Evolutionary conservation across 2,888 invertebrate genomes (phyloP).

Genomic region (Andrena marginata): DNA sequence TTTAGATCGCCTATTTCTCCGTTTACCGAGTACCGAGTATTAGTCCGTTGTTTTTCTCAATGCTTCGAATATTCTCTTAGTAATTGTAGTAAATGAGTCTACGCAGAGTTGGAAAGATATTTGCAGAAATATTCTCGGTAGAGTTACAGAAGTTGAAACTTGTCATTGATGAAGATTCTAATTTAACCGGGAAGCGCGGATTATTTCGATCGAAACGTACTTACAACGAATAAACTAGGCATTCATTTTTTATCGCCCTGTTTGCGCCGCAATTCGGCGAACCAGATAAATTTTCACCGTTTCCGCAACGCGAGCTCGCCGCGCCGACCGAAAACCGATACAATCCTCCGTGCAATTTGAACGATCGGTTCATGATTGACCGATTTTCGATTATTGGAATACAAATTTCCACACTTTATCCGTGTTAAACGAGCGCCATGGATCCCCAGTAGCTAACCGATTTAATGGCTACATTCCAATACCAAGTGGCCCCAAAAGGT

Average conservation of each 20-base stretch:
- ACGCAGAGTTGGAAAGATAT: too few species aligned
- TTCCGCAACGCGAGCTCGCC: neutral
- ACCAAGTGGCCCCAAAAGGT: neutral
- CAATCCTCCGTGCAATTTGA: neutral
- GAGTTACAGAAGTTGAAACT: too few species aligned
- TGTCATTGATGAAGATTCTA: too few species aligned
- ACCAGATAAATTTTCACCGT: neutral
- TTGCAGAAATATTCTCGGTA: too few species aligned
- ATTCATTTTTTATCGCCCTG: conserved; percentile 5
- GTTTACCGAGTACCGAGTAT: too few species aligned
- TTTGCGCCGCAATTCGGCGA: neutral
- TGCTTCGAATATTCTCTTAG: too few species aligned
- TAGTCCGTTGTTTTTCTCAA: too few species aligned
- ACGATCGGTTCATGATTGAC: conserved; percentile 13
- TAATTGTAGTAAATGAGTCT: too few species aligned
- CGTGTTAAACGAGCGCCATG: neutral
- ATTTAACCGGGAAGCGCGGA: neutral
- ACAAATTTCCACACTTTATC: conserved; percentile 18
- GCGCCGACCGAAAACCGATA: neutral
- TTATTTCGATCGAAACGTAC: conserved; percentile 6
- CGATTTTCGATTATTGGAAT: conserved; percentile 26
- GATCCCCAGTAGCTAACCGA: neutral
- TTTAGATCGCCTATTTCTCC: too few species aligned
- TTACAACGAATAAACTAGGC: neutral
- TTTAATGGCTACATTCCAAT: neutral